Evolutionary conservation across 2,113 vertebrate genomes (phyloP).

Genomic region (Rhipidura dahli): DNA sequence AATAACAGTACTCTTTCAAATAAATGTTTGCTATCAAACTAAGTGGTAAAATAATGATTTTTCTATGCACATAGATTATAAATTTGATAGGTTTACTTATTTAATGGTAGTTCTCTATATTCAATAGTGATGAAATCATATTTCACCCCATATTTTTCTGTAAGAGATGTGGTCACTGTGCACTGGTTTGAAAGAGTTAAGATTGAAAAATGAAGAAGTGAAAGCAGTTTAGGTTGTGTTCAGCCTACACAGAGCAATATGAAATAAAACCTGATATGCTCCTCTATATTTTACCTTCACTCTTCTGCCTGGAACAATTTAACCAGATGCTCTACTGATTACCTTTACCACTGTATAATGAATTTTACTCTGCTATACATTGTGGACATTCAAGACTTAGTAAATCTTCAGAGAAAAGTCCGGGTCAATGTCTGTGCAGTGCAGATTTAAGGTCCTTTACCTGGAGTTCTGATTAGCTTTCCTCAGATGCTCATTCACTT

Average conservation of each 20-base stretch:
- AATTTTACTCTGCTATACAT: conserved; percentile 41
- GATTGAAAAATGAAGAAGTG: not conserved
- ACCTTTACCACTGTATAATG: conserved; percentile 17
- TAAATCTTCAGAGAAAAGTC: conserved; percentile 56
- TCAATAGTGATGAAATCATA: not conserved
- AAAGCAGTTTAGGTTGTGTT: conserved; percentile 13
- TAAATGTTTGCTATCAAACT: not conserved
- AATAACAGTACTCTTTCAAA: conserved; percentile 11
- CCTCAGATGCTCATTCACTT: conserved; percentile 65
- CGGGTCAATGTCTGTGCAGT: conserved; percentile 7
- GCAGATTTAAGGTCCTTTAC: conserved; percentile 62
- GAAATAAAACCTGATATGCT: conserved; percentile 31
- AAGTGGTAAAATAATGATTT: not conserved
- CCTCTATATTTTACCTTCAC: conserved; percentile 24
- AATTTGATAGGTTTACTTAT: not conserved
- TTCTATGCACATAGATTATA: not conserved
- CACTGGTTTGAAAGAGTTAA: conserved; percentile 9
- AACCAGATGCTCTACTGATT: conserved; percentile 53
- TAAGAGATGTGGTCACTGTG: not conserved
- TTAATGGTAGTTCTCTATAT: not conserved
- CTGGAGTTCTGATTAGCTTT: conserved; percentile 62
- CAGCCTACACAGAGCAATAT: not conserved
- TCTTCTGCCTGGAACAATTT: conserved; percentile 49
- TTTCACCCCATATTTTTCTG: not conserved
- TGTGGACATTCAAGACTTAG: conserved; percentile 23